Evolutionary conservation across 2,797 vertebrate species (phyloP).

Genomic region (Threskiornis aethiopicus): DNA sequence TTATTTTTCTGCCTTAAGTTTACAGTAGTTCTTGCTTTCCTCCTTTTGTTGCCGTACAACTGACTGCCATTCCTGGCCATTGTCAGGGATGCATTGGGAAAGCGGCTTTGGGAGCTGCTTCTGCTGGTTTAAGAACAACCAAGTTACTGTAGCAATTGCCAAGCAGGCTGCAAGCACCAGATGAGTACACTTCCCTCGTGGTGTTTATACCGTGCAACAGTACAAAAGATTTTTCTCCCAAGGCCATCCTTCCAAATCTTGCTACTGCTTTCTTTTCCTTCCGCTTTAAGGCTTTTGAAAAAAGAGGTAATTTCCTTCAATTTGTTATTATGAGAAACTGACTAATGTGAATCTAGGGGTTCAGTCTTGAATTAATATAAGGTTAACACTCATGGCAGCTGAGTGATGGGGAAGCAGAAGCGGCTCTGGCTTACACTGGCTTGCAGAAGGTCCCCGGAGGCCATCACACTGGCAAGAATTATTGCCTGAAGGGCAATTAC

Average conservation of each 20-base stretch:
- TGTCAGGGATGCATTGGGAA: not conserved
- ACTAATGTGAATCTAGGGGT: not conserved
- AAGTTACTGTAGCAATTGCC: not conserved
- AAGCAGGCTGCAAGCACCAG: not conserved
- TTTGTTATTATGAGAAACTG: conserved; percentile 11
- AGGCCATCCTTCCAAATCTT: not conserved
- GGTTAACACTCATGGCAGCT: conserved; percentile 4
- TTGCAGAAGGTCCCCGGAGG: conserved; percentile 31
- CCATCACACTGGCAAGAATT: conserved; percentile 30
- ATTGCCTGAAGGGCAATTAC: conserved; percentile 65
- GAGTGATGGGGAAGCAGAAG: conserved; percentile 52
- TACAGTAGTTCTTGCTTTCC: not conserved
- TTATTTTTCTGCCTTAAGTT: not conserved
- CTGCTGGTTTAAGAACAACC: not conserved
- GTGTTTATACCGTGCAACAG: not conserved
- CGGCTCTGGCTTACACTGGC: not conserved
- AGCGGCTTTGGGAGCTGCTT: not conserved
- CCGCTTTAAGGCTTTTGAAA: not conserved
- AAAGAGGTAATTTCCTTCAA: not conserved
- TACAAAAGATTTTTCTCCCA: not conserved
- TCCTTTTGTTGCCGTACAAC: not conserved
- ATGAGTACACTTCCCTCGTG: not conserved
- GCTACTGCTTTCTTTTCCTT: not conserved
- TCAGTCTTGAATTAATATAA: conserved; percentile 31
- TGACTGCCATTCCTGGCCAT: rapidly evolving